Percentiles rank a stretch among this genome's conserved stretches.
These are phyloP conservation scores for Zenarchopterus dispar DNA, from an alignment of 2,797 vertebrate species.

Conservation along the genomic window DNA sequence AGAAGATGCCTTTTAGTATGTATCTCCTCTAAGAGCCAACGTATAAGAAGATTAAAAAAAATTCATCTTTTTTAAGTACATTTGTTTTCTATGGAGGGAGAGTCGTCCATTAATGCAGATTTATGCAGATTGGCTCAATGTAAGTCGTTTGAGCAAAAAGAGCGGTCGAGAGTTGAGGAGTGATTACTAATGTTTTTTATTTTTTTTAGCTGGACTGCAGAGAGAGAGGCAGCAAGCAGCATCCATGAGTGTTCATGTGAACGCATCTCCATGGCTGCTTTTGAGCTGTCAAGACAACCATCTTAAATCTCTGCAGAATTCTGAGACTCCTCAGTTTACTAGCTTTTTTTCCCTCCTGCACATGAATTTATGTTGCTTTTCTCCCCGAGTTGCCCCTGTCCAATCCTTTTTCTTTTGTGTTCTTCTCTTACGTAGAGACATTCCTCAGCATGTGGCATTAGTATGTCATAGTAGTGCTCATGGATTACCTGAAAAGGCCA, in stretches of 20 bases:
- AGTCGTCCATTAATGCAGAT: constrained; percentile 70
- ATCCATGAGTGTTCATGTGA: constrained; percentile 13
- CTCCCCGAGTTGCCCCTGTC: constrained; percentile 13
- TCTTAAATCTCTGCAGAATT: constrained; percentile 48
- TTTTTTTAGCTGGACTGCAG: constrained; percentile 60
- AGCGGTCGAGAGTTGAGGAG: constrained; percentile 63
- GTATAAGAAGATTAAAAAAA: constrained; percentile 48
- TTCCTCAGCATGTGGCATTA: constrained; percentile 6
- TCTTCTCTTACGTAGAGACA: not conserved
- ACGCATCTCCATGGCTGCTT: constrained; percentile 16
- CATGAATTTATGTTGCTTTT: constrained; percentile 55
- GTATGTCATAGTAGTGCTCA: not conserved
- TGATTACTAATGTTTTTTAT: constrained; percentile 71
- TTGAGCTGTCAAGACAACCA: constrained; percentile 36
- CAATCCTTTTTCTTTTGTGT: constrained; percentile 2
- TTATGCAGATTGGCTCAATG: constrained; percentile 73
- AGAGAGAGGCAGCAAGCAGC: constrained; percentile 37
- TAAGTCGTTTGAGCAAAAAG: constrained; percentile 68
- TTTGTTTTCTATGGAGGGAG: constrained; percentile 62
- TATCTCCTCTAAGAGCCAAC: constrained; percentile 36
- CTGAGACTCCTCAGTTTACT: constrained; percentile 24
- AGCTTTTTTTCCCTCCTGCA: constrained; percentile 27
- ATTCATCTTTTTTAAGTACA: constrained; percentile 55
- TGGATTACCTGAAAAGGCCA: not conserved
- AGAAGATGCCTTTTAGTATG: constrained; percentile 5